Conservation (phyloP, 2,113 vertebrate genomes). For the Epinephelus moara region DNA sequence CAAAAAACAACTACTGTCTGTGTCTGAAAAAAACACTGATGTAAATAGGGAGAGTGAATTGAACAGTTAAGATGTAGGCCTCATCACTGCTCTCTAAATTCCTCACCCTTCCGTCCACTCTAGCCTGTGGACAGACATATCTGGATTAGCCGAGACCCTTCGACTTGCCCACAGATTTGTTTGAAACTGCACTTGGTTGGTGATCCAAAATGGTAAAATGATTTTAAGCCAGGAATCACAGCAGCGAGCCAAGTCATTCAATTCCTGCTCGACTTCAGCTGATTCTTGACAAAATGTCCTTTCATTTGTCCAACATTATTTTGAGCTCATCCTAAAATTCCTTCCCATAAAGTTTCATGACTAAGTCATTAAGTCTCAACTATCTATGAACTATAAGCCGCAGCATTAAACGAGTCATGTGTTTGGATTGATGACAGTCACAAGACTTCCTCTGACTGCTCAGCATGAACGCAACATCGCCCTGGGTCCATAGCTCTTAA, state of each 20-base stretch:
- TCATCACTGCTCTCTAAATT: no score
- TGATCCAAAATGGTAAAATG: not conserved
- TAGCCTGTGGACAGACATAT: no score
- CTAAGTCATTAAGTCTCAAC: not conserved
- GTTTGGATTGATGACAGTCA: constrained; percentile 50
- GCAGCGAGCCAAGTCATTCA: no score
- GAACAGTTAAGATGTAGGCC: no score
- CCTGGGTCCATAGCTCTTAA: constrained; percentile 15
- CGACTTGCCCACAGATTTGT: no score
- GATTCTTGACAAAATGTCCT: not conserved
- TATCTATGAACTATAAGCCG: not conserved
- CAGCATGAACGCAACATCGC: not conserved
- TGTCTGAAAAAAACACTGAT: no score
- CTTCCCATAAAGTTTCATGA: not conserved
- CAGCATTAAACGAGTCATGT: constrained; percentile 37
- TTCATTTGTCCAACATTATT: not conserved
- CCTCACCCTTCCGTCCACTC: no score
- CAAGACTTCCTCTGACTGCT: constrained; percentile 22
- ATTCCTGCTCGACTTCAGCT: not conserved
- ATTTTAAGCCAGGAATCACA: not conserved
- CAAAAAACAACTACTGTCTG: no score
- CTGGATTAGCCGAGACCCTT: no score
- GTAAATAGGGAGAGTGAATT: no score
- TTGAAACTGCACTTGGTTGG: no score
- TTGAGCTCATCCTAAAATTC: not conserved